Evolutionary conservation across 2,888 invertebrate species (phyloP).

Genomic region (Phoenoteleia sp.): DNA sequence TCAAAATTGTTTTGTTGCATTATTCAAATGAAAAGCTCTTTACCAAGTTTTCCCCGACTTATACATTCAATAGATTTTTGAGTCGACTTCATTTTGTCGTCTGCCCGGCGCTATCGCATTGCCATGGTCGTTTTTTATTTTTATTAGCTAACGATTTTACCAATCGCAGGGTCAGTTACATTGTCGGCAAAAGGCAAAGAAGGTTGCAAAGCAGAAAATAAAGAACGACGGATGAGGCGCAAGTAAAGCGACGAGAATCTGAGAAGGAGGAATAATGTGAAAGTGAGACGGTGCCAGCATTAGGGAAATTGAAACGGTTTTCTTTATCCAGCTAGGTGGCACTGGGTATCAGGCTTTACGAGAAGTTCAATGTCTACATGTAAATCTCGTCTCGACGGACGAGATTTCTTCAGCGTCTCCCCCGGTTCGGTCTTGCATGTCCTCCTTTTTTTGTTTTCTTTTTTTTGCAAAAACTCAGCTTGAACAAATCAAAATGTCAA

Average conservation of each 20-base stretch:
- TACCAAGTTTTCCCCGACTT: slow-evolving; percentile 18
- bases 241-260: slow-evolving; percentile 54
- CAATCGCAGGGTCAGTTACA: slow-evolving; percentile 52
- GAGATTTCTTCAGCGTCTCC: slow-evolving; percentile 33
- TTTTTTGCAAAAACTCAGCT: slow-evolving; percentile 9
- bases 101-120: background rate
- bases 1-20: slow-evolving; percentile 56
- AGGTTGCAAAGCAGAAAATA: slow-evolving; percentile 35
- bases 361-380: slow-evolving; percentile 69
- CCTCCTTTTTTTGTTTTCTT: slow-evolving; percentile 1
- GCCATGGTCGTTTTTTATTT: slow-evolving; percentile 23
- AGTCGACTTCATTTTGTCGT: slow-evolving; percentile 11
- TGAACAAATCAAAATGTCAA: slow-evolving; percentile 43
- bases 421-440: background rate
- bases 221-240: slow-evolving; percentile 47
- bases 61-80: slow-evolving; percentile 35
- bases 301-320: slow-evolving; percentile 85
- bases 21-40: slow-evolving; percentile 57
- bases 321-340: slow-evolving; percentile 73
- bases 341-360: slow-evolving; percentile 50
- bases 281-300: slow-evolving; percentile 81
- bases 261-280: slow-evolving; percentile 74
- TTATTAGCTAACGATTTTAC: slow-evolving; percentile 47
- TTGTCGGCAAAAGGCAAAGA: slow-evolving; percentile 48
- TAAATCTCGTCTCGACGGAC: slow-evolving; percentile 66